phyloP scores from a whole-genome alignment of 2,888 invertebrate genomes.

The Caenorhabditis auriculariae region DNA sequence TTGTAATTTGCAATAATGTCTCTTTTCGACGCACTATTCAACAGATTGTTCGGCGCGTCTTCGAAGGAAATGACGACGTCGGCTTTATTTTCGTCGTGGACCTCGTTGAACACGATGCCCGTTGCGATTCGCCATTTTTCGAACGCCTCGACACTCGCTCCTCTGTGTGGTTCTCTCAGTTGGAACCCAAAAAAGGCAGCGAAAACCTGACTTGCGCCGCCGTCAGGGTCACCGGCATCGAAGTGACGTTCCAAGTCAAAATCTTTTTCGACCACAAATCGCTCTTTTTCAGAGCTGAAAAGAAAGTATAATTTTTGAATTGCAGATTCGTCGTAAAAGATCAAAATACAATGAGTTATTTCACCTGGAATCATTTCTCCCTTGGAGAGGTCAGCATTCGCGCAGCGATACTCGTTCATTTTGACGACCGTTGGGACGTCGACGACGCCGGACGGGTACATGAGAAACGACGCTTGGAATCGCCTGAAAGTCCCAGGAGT shows the following conservation, averaged over 20 bases:
- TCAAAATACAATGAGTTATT: neutral
- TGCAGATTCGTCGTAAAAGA: no score
- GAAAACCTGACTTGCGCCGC: slow-evolving; percentile 16
- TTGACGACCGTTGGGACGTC: slow-evolving; percentile 38
- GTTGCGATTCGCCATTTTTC: slow-evolving; percentile 32
- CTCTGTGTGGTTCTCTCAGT: slow-evolving; percentile 3
- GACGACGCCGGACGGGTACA: slow-evolving; percentile 31
- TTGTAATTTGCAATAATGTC: no score
- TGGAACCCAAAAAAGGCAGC: neutral
- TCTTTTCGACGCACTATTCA: slow-evolving; percentile 32
- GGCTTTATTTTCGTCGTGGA: slow-evolving; percentile 11
- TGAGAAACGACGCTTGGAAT: slow-evolving; percentile 36
- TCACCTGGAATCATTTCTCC: slow-evolving; percentile 6
- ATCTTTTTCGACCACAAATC: slow-evolving; percentile 42
- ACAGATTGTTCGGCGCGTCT: slow-evolving; percentile 30
- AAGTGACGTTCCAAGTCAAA: slow-evolving; percentile 34
- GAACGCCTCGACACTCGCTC: slow-evolving; percentile 33
- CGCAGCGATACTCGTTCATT: slow-evolving; percentile 39
- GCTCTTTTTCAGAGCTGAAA: slow-evolving; percentile 27
- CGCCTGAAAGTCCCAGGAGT: slow-evolving; percentile 12
- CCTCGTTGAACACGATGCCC: slow-evolving; percentile 29
- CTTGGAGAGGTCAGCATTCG: slow-evolving; percentile 27
- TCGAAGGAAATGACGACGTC: slow-evolving; percentile 48
- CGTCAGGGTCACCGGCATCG: slow-evolving; percentile 23
- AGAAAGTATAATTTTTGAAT: neutral